A percentile compares a stretch with the other conserved stretches of the same genome.
Conservation (phyloP, 92 coral and sea anemone genomes). For the Siderastrea siderea region DNA sequence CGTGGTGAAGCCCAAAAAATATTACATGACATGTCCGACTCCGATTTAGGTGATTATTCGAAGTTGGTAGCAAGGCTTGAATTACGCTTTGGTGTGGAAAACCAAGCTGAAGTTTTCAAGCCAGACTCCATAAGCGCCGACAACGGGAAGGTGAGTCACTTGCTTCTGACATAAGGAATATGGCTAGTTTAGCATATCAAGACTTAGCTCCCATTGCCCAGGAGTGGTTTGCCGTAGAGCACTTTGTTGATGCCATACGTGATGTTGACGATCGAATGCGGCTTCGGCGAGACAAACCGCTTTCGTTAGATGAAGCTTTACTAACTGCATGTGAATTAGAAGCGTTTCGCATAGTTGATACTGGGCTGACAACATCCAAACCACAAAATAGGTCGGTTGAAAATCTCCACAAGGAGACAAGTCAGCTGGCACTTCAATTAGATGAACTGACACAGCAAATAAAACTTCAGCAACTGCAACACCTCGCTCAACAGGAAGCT, state of each 20-base stretch:
- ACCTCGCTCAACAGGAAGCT: no score
- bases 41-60: slow-evolving; percentile 31
- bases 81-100: slow-evolving; percentile 24
- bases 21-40: slow-evolving; percentile 49
- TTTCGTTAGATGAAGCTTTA: no score
- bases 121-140: slow-evolving; percentile 61
- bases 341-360: slow-evolving; percentile 26
- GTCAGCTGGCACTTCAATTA: slow-evolving; percentile 14
- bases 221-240: slow-evolving; percentile 59
- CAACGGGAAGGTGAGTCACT: slow-evolving; percentile 61
- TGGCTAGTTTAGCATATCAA: slow-evolving; percentile 47
- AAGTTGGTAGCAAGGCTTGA: slow-evolving; percentile 48
- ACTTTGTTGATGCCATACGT: slow-evolving; percentile 51
- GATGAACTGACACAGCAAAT: slow-evolving; percentile 16
- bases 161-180: slow-evolving; percentile 31
- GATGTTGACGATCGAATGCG: slow-evolving; percentile 48
- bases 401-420: slow-evolving; percentile 9
- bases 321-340: slow-evolving; percentile 22
- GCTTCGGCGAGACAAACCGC: slow-evolving; percentile 44
- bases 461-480: slow-evolving; percentile 6
- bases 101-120: slow-evolving; percentile 13
- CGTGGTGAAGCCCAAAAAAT: slow-evolving; percentile 56
- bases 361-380: background rate
- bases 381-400: no score
- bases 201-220: slow-evolving; percentile 40